A percentile compares a stretch with the other conserved stretches of the same genome.
These are phyloP conservation scores for Mormyrops attenuatus DNA, from an alignment of 2,797 vertebrate genomes.

Conservation along the genomic window DNA sequence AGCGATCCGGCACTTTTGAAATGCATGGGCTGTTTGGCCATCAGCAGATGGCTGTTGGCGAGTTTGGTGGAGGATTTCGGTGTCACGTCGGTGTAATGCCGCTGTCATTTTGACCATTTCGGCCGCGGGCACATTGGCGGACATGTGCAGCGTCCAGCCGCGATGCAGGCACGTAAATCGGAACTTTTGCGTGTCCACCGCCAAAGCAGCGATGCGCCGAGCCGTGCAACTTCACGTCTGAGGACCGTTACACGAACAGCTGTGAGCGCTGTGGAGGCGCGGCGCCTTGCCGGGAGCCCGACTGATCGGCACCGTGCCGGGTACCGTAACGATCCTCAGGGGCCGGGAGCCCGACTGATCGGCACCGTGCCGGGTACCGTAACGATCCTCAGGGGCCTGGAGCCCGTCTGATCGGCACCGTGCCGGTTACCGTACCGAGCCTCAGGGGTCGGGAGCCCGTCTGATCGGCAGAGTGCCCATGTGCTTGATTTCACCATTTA, in stretches of 20 bases:
- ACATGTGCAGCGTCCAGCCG: background rate
- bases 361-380: no score
- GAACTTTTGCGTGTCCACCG: background rate
- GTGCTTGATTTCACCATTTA: background rate
- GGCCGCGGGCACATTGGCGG: background rate
- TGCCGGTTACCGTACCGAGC: background rate
- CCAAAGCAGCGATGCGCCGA: background rate
- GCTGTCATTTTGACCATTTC: background rate
- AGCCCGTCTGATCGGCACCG: background rate
- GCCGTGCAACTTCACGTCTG: background rate
- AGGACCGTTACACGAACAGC: background rate
- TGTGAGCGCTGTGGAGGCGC: background rate
- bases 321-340: no score
- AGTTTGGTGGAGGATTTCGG: background rate
- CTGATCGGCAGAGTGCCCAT: background rate
- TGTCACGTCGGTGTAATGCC: background rate
- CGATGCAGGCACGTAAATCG: background rate
- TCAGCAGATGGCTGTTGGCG: background rate
- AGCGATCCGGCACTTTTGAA: background rate
- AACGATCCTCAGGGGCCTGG: background rate
- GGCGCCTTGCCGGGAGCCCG: background rate
- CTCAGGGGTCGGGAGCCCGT: background rate
- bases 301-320: no score
- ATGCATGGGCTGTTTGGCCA: background rate
- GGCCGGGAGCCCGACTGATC: background rate